These are phyloP conservation scores for Sylvilagus floridanus DNA, from an alignment of 2,797 vertebrate genomes.

Conservation along the genomic window DNA sequence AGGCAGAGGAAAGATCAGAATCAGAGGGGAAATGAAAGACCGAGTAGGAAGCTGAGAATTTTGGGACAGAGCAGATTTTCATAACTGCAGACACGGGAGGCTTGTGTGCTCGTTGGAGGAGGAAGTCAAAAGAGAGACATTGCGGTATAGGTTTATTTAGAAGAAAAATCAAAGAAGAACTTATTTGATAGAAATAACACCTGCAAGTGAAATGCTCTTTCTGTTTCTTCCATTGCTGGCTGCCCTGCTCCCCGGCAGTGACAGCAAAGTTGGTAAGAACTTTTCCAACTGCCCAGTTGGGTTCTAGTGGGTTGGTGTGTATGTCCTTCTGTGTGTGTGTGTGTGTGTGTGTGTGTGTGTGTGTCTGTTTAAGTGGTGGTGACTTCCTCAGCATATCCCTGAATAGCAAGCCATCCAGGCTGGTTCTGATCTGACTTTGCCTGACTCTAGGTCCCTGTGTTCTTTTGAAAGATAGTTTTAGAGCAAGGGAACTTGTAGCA, in stretches of 20 bases:
- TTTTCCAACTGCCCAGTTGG: neutral
- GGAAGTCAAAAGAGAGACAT: neutral
- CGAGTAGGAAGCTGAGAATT: neutral
- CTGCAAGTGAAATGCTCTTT: conserved; percentile 8
- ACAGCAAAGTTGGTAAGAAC: conserved; percentile 12
- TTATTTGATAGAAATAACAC: conserved; percentile 10
- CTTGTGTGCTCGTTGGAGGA: neutral
- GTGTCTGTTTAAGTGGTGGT: neutral
- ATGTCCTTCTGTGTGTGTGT: too few species aligned
- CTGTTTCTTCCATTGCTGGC: neutral
- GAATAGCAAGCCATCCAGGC: neutral
- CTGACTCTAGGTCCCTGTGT: neutral
- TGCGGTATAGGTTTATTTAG: neutral
- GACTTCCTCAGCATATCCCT: neutral
- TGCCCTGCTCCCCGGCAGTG: neutral
- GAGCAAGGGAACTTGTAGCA: neutral
- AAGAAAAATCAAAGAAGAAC: neutral
- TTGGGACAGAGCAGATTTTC: neutral
- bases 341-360: neutral
- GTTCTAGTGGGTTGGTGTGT: neutral
- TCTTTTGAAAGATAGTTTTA: neutral
- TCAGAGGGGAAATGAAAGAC: neutral
- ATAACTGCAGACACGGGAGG: neutral
- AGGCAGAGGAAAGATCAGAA: neutral
- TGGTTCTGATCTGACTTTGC: neutral